Conservation (phyloP, 1,140 invertebrate species). For the Muscidifurax raptorellus region DNA sequence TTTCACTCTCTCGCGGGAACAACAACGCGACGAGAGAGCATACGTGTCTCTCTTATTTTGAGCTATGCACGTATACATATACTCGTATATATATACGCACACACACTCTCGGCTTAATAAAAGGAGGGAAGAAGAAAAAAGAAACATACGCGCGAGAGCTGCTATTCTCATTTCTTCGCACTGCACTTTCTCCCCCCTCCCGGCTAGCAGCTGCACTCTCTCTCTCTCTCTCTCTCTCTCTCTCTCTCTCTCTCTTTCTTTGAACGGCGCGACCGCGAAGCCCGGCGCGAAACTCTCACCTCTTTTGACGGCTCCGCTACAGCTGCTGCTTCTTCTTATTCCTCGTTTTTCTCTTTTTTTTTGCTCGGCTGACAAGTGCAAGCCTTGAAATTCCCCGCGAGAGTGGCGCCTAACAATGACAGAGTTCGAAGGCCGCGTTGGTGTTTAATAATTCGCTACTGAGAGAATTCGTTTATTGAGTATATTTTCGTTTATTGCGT, state of each 20-base stretch:
- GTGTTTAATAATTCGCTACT: too few relatives aligned
- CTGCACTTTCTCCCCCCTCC: not conserved
- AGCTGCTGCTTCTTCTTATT: not conserved
- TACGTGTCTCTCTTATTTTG: not conserved
- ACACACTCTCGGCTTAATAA: conserved; percentile 20
- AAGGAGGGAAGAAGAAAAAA: not conserved
- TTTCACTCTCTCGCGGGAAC: not conserved
- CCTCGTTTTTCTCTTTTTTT: not conserved
- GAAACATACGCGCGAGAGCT: not conserved
- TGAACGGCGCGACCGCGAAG: conserved; percentile 10
- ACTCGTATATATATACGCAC: too few relatives aligned
- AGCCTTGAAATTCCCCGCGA: not conserved
- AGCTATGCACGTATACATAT: not conserved
- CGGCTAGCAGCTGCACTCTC: not conserved
- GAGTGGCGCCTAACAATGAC: not conserved
- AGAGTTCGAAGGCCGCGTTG: not conserved
- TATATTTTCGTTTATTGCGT: too few relatives aligned
- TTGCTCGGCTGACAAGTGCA: not conserved
- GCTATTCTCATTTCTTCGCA: conserved; percentile 9
- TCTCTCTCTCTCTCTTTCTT: not conserved
- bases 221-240: not conserved
- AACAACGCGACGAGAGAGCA: conserved; percentile 20
- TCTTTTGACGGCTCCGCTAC: not conserved
- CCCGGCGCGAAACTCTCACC: conserved; percentile 17
- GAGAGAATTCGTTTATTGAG: too few relatives aligned